phyloP scores from a whole-genome alignment of 2,888 invertebrate species.

The Agrenia bidenticulata region DNA sequence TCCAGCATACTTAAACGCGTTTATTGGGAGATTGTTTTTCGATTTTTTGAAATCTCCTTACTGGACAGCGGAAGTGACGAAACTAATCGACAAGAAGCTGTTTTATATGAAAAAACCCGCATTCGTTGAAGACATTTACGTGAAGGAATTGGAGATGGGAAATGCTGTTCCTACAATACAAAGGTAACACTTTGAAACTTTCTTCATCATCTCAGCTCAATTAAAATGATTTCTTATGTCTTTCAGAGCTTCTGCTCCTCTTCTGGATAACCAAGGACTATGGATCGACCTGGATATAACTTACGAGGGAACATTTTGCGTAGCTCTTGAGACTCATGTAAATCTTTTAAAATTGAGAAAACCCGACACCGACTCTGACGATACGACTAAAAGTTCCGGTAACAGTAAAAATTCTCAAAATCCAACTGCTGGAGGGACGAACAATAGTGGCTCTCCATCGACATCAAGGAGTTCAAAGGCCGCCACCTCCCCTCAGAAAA shows the following conservation, averaged over 20 bases:
- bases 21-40: slow-evolving; percentile 75
- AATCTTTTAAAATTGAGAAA: slow-evolving; percentile 72
- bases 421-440: not conserved
- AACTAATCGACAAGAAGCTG: slow-evolving; percentile 81
- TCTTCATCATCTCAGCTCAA: not conserved
- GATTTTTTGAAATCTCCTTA: slow-evolving; percentile 75
- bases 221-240: too few species aligned
- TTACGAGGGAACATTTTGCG: slow-evolving; percentile 74
- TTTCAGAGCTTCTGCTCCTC: slow-evolving; percentile 64
- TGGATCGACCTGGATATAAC: slow-evolving; percentile 84
- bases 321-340: slow-evolving; percentile 84
- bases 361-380: slow-evolving; percentile 43
- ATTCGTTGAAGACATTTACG: slow-evolving; percentile 79
- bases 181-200: slow-evolving; percentile 25
- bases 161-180: slow-evolving; percentile 68
- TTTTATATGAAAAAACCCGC: slow-evolving; percentile 83
- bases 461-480: not conserved
- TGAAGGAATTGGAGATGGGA: slow-evolving; percentile 74
- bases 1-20: slow-evolving; percentile 73
- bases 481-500: not conserved
- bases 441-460: not conserved
- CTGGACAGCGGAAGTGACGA: slow-evolving; percentile 70
- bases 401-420: not conserved
- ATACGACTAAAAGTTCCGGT: slow-evolving; percentile 1
- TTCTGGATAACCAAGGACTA: slow-evolving; percentile 76